These are phyloP conservation scores for Oscheius sp. DNA, from an alignment of 2,888 invertebrate species.

Conservation along the genomic window DNA sequence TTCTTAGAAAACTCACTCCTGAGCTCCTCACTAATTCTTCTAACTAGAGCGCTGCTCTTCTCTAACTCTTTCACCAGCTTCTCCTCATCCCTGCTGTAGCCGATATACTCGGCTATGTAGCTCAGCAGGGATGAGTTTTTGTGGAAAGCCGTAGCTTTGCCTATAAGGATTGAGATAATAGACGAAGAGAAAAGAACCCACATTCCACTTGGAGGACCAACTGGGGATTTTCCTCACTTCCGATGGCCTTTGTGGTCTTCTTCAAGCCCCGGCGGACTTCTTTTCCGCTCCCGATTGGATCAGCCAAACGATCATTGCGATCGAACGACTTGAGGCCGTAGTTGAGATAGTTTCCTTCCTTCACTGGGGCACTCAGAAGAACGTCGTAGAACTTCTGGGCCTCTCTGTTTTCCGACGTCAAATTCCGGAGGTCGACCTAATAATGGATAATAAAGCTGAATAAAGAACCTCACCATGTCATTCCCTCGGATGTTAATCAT, in stretches of 20 bases:
- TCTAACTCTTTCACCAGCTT: not conserved
- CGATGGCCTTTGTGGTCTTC: constrained; percentile 6
- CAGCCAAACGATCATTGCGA: not conserved
- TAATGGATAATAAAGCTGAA: too few species aligned
- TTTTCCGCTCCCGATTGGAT: not conserved
- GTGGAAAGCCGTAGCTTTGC: constrained; percentile 14
- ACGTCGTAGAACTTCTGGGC: constrained; percentile 17
- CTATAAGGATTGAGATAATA: not conserved
- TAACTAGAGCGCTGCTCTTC: not conserved
- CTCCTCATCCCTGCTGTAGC: not conserved
- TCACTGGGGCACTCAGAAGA: not conserved
- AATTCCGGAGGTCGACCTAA: too few species aligned
- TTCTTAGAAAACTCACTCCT: not conserved
- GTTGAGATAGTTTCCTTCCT: constrained; percentile 12
- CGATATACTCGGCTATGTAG: not conserved
- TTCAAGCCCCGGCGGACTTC: constrained; percentile 2
- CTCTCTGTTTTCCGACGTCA: too few species aligned
- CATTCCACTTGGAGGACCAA: constrained; percentile 3
- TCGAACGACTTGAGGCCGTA: constrained; percentile 6
- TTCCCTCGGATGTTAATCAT: too few species aligned
- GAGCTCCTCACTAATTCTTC: not conserved
- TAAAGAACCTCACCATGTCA: too few species aligned
- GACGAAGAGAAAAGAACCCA: not conserved
- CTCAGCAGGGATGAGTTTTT: too few species aligned
- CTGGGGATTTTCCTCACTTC: not conserved